Base-by-base conservation (phyloP, 2,113 vertebrate genomes). In the Ariopsis seemanni region DNA sequence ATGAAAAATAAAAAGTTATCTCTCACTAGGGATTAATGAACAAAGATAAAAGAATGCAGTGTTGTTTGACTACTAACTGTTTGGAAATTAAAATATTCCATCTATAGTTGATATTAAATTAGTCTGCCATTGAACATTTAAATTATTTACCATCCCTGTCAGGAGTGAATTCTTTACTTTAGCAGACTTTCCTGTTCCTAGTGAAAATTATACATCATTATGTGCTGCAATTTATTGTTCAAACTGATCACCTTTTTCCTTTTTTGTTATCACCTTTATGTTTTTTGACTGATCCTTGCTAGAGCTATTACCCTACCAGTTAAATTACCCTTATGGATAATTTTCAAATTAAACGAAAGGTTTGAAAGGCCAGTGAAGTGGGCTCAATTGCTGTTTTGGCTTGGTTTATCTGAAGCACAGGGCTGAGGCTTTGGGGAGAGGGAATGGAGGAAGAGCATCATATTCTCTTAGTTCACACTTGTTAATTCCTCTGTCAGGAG, bases 401-500 rank as follows among this genome's bases (percentile, higher is more conserved):
- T 52, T 82, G 82, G 55, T 65, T 87, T 87, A 63, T 53, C 22
- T 63, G 50, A 87, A 84, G 63, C 62, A 53, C 55, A 89, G 63
- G 79, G 83, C 74, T 78, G 30, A 69, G 52, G 87, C 86, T 85
- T 91, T 82, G 55, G 86, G 25, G 62, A 82, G 17, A 78, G 50
- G 62, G 63, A 79, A 84, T 12, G 12, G 78, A 65, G 53, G 57
- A 74, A 48, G 42, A 42, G 42, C 60, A 50, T 17, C 1, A 63
- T 86, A 77, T 87, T 82, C 84, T 86, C 53, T 78, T 15, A 25
- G 53, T 71, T 85, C 72, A 60, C 75, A 65, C 77, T 82, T 85
- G 82, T 86, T 89, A 69, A 88, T 89, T 89, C 88, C 79, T 62
- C 88, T 92, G 91, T 96, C 94, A 95, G 95, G 94, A 94, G 94